Evolutionary conservation across 2,888 invertebrate genomes (phyloP).

Genomic region (Habroteleia sp.): DNA sequence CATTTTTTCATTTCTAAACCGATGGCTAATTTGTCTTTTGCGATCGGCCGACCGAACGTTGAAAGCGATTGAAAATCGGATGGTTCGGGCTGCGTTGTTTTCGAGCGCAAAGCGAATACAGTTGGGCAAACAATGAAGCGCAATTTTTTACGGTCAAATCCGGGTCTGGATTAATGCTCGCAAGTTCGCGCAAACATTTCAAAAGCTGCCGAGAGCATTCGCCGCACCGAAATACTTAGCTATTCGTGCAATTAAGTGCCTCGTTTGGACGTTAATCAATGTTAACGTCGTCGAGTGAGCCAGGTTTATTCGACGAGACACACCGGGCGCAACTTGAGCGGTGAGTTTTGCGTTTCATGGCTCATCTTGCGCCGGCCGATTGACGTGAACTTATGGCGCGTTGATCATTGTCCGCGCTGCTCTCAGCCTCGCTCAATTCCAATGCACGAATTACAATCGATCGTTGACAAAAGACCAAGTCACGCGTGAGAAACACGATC

Average conservation of each 20-base stretch:
- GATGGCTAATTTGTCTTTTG: no score
- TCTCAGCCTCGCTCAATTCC: neutral
- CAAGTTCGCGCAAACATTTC: slow-evolving; percentile 53
- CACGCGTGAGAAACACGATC: no score
- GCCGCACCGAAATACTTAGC: slow-evolving; percentile 50
- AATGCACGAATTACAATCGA: no score
- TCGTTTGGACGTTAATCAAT: slow-evolving; percentile 61
- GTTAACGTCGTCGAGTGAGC: slow-evolving; percentile 49
- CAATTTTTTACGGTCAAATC: slow-evolving; percentile 19
- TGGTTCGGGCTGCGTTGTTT: no score
- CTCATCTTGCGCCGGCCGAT: slow-evolving; percentile 36
- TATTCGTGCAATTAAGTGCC: slow-evolving; percentile 56
- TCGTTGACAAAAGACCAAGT: no score
- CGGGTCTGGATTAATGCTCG: slow-evolving; percentile 34
- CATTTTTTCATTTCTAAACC: no score
- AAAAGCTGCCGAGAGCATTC: slow-evolving; percentile 54
- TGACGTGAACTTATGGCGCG: slow-evolving; percentile 27
- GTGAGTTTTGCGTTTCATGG: slow-evolving; percentile 44
- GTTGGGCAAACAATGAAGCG: slow-evolving; percentile 25
- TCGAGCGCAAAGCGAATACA: slow-evolving; percentile 14
- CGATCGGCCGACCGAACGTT: no score
- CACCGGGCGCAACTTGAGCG: slow-evolving; percentile 37
- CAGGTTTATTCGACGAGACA: slow-evolving; percentile 55
- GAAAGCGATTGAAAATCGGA: no score
- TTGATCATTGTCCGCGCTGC: slow-evolving; percentile 26